phyloP scores from a whole-genome alignment of 2,797 vertebrate species.

The Taenioides sp. region DNA sequence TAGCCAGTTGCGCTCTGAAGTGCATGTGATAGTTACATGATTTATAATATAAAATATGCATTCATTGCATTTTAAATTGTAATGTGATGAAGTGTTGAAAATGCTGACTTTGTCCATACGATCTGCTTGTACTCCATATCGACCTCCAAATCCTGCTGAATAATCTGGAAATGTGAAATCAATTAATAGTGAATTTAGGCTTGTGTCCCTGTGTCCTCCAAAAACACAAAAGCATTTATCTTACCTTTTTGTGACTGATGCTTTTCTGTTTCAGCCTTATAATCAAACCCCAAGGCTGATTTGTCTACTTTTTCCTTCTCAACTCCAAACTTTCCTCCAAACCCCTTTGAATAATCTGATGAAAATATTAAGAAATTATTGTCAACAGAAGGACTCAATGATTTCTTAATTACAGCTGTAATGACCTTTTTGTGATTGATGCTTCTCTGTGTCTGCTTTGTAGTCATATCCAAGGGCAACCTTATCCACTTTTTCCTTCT shows the following conservation, averaged over 20 bases:
- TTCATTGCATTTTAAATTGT: neutral
- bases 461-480: constrained; percentile 88
- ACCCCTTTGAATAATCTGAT: constrained; percentile 88
- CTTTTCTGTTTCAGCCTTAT: constrained; percentile 77
- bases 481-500: constrained; percentile 87
- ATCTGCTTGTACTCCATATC: constrained; percentile 88
- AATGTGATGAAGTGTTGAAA: neutral
- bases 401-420: constrained; percentile 5
- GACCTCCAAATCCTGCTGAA: constrained; percentile 91
- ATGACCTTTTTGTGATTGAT: constrained; percentile 86
- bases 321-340: constrained; percentile 88
- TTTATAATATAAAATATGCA: neutral
- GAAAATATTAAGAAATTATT: neutral
- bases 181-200: constrained; percentile 15
- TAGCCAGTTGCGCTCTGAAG: constrained; percentile 86
- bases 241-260: constrained; percentile 84
- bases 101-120: constrained; percentile 88
- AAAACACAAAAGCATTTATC: neutral
- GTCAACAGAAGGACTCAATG: neutral
- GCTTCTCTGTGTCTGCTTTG: constrained; percentile 84
- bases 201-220: neutral
- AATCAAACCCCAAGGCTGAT: constrained; percentile 72
- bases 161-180: constrained; percentile 79
- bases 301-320: constrained; percentile 87
- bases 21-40: constrained; percentile 2